These are phyloP conservation scores for Monarcha castaneiventris DNA, from an alignment of 2,113 vertebrate species.

Conservation along the genomic window DNA sequence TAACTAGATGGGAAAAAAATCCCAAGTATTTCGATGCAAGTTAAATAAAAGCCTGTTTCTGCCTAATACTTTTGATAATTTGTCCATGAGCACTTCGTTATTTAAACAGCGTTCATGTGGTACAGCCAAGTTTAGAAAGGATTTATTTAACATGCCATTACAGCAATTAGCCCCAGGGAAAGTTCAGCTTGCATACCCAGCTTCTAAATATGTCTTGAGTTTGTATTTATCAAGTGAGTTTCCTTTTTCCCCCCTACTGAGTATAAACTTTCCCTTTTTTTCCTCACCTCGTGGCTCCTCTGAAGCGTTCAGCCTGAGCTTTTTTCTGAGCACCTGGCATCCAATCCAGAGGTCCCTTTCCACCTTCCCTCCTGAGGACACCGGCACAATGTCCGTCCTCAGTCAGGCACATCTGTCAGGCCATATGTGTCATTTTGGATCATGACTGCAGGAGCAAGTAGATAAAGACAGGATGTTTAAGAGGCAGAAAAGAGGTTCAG, in stretches of 20 bases:
- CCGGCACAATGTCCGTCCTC: fast-evolving
- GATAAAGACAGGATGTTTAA: background rate
- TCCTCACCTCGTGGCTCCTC: background rate
- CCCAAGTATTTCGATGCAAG: background rate
- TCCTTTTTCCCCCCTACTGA: background rate
- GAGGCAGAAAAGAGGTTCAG: background rate
- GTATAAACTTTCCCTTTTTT: background rate
- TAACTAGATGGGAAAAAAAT: background rate
- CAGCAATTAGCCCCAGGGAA: conserved; percentile 43
- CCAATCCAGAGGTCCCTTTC: background rate
- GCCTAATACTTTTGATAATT: background rate
- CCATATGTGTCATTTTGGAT: background rate
- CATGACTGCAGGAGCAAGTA: background rate
- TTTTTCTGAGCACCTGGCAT: background rate
- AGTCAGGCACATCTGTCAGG: background rate
- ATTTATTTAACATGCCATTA: conserved; percentile 60
- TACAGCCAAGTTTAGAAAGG: conserved; percentile 42
- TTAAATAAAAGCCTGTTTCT: conserved; percentile 28
- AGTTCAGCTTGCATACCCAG: conserved; percentile 33
- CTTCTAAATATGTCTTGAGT: conserved; percentile 30
- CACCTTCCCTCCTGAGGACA: background rate
- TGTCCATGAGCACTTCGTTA: conserved; percentile 21
- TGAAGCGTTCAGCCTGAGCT: background rate
- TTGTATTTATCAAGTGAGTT: conserved; percentile 12
- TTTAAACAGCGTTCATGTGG: background rate